Conservation (phyloP, 2,797 vertebrate genomes). For the Coregonus sp. region DNA sequence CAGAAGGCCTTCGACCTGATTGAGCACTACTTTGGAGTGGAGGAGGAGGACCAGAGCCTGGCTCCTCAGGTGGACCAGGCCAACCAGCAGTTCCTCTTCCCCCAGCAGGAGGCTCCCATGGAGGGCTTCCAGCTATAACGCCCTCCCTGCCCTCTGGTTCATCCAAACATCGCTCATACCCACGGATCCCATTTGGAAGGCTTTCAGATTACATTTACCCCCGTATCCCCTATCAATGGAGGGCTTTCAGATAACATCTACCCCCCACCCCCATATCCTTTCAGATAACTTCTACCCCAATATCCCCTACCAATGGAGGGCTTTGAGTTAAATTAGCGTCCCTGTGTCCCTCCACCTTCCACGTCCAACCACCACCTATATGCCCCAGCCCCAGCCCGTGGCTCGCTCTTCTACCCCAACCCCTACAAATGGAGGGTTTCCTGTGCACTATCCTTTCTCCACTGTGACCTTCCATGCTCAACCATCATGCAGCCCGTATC, state of each 20-base stretch:
- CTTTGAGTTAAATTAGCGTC: slow-evolving; percentile 21
- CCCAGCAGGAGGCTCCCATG: slow-evolving; percentile 95
- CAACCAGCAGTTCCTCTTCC: slow-evolving; percentile 98
- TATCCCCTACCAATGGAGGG: slow-evolving; percentile 14
- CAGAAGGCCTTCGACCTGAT: slow-evolving; percentile 98
- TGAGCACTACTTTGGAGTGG: slow-evolving; percentile 96
- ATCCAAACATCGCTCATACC: background rate
- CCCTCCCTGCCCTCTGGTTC: slow-evolving; percentile 4
- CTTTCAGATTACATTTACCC: background rate
- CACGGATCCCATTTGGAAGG: background rate
- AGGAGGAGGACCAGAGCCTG: slow-evolving; percentile 89
- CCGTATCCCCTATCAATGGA: slow-evolving; percentile 12
- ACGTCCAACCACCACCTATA: slow-evolving; percentile 19
- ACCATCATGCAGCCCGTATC: background rate
- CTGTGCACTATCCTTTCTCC: background rate
- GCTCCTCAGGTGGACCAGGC: slow-evolving; percentile 93
- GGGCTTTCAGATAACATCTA: slow-evolving; percentile 15
- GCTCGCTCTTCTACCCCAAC: no score
- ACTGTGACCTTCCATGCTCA: background rate
- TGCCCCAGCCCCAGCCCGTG: no score
- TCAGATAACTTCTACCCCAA: background rate
- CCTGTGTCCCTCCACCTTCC: slow-evolving; percentile 4
- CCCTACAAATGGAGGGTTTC: no score
- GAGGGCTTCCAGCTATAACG: slow-evolving; percentile 98
- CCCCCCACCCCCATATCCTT: background rate